phyloP scores from a whole-genome alignment of 2,797 vertebrate genomes.

The Poeciliopsis presidionis region DNA sequence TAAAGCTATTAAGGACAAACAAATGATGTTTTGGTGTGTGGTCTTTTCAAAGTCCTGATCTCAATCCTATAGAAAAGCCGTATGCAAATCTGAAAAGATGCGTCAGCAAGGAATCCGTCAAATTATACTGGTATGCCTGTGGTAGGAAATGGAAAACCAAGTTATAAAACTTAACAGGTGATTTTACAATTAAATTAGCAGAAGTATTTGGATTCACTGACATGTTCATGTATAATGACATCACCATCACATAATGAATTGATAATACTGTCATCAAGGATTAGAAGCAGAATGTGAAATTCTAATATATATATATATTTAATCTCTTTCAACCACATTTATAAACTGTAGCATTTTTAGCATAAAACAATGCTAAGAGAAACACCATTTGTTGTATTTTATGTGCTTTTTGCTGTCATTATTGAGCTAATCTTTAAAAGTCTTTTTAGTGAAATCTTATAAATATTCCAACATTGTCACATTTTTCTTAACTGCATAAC shows the following conservation, averaged over 20 bases:
- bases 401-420: not conserved
- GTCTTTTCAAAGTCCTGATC: not conserved
- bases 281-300: slow-evolving; percentile 11
- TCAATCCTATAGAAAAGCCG: not conserved
- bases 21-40: not conserved
- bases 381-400: not conserved
- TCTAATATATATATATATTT: slow-evolving; percentile 3
- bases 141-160: not conserved
- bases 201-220: not conserved
- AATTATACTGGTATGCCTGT: not conserved
- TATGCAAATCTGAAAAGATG: not conserved
- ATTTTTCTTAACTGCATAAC: not conserved
- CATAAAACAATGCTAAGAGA: slow-evolving; percentile 30
- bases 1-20: not conserved
- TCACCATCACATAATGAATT: slow-evolving; percentile 18
- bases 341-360: slow-evolving; percentile 26
- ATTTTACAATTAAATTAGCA: not conserved
- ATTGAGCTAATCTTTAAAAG: not conserved
- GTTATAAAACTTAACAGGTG: not conserved
- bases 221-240: not conserved
- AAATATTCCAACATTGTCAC: not conserved
- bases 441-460: not conserved
- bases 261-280: slow-evolving; percentile 14
- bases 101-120: not conserved
- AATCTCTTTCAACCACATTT: slow-evolving; percentile 8